Percentiles rank a stretch among this genome's conserved stretches.
Conservation (phyloP, 2,113 vertebrate genomes). For the Sclerurus mexicanus region DNA sequence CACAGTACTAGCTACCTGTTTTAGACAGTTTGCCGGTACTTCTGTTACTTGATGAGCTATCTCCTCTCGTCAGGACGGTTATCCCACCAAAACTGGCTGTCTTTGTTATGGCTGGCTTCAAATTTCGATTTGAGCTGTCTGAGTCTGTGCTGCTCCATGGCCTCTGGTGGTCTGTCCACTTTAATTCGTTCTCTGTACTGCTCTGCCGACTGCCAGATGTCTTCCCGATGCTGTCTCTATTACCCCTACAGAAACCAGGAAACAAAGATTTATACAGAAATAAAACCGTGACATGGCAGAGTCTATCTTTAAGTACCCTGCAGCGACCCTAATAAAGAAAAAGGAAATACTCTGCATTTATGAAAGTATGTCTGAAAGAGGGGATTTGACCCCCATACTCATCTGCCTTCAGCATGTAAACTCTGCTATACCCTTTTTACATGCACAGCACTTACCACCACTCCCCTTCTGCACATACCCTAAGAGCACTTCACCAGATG, state of each 20-base stretch:
- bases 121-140: conserved; percentile 85
- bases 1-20: conserved; percentile 80
- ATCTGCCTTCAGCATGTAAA: neutral
- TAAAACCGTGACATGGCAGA: neutral
- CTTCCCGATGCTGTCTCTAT: conserved; percentile 86
- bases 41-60: conserved; percentile 79
- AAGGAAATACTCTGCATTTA: neutral
- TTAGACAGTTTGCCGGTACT: conserved; percentile 84
- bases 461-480: neutral
- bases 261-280: neutral
- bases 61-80: conserved; percentile 79
- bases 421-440: neutral
- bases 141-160: conserved; percentile 98
- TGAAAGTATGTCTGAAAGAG: neutral
- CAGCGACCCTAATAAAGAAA: neutral
- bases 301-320: neutral
- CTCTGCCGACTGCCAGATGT: conserved; percentile 90
- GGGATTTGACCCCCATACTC: neutral
- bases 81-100: conserved; percentile 84
- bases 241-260: conserved; percentile 76
- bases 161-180: conserved; percentile 85
- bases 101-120: conserved; percentile 82
- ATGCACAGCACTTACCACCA: neutral
- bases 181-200: conserved; percentile 88
- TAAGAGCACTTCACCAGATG: neutral